phyloP scores from a whole-genome alignment of 2,113 vertebrate genomes.

The Archocentrus centrarchus region DNA sequence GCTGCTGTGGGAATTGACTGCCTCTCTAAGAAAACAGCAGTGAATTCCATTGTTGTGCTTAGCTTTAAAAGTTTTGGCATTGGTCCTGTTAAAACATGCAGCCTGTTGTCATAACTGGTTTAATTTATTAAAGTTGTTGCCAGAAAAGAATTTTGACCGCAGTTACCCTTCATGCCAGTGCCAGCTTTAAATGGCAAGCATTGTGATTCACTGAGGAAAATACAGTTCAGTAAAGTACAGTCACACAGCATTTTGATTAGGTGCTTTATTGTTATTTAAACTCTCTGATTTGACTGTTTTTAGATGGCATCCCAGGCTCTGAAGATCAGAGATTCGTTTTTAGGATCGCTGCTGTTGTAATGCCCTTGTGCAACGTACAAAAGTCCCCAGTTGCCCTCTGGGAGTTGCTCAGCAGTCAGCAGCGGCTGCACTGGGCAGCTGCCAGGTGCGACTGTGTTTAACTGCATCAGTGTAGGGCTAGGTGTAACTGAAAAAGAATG shows the following conservation, averaged over 20 bases:
- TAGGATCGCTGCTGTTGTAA: neutral
- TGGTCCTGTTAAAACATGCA: no score
- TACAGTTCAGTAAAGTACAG: neutral
- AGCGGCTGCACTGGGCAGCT: slow-evolving; percentile 22
- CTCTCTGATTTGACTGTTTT: neutral
- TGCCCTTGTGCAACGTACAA: slow-evolving; percentile 39
- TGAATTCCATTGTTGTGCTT: neutral
- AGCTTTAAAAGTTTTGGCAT: neutral
- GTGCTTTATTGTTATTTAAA: neutral
- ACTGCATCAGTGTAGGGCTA: slow-evolving; percentile 39
- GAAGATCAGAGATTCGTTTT: neutral
- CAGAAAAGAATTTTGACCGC: no score
- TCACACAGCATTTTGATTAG: neutral
- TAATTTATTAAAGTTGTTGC: no score
- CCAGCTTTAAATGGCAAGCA: neutral
- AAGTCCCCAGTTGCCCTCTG: neutral
- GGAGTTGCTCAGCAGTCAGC: neutral
- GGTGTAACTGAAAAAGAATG: slow-evolving; percentile 42
- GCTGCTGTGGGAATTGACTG: neutral
- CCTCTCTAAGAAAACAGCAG: neutral
- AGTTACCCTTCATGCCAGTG: no score
- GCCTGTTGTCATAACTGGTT: no score
- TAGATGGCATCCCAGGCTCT: neutral
- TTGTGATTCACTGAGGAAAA: neutral
- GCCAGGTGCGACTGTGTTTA: slow-evolving; percentile 59